These are phyloP conservation scores for Rhinolophus sinicus DNA, from an alignment of 2,113 vertebrate species.

Conservation along the genomic window DNA sequence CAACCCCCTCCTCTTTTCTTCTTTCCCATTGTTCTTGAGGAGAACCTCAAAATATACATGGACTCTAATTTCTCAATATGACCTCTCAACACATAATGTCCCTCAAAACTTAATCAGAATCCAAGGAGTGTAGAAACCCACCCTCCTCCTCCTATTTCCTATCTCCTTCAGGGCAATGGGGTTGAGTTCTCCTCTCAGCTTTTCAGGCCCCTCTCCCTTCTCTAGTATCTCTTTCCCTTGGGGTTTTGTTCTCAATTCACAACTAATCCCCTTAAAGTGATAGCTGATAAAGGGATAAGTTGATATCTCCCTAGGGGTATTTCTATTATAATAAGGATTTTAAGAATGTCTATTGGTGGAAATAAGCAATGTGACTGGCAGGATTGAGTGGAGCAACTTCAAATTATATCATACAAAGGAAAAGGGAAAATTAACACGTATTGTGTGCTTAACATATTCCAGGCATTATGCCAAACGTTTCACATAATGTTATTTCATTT, in stretches of 20 bases:
- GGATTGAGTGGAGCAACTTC: neutral
- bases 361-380: constrained; percentile 44
- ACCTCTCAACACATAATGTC: neutral
- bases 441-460: neutral
- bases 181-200: no score
- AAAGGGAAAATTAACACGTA: constrained; percentile 19
- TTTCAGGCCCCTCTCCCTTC: neutral
- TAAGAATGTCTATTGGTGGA: constrained; percentile 40
- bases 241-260: constrained; percentile 49
- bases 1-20: neutral
- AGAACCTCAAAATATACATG: neutral
- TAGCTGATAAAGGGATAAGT: constrained; percentile 67
- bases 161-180: neutral
- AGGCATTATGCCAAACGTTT: constrained; percentile 51
- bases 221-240: constrained; percentile 9
- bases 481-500: constrained; percentile 35
- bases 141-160: no score
- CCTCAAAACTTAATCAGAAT: neutral
- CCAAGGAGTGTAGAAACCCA: neutral
- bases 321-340: constrained; percentile 52
- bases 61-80: neutral
- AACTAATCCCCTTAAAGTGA: constrained; percentile 65
- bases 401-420: neutral
- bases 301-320: neutral
- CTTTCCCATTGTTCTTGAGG: neutral